These are phyloP conservation scores for Melanaphis sacchari DNA, from an alignment of 1,140 invertebrate species.

Conservation along the genomic window DNA sequence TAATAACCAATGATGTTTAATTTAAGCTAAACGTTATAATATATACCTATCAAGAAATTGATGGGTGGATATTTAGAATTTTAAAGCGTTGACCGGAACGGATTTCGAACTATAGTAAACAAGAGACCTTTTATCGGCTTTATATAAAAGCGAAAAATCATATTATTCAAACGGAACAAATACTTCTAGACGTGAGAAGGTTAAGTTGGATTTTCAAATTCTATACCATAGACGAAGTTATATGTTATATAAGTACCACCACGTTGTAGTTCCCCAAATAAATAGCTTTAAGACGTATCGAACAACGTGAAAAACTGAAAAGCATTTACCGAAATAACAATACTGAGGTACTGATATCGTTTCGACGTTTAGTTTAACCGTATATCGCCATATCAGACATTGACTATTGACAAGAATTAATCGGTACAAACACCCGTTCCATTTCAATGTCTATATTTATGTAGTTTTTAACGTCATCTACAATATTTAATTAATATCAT, in stretches of 20 bases:
- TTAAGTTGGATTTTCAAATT: slow-evolving; percentile 5
- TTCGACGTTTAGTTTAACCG: background rate
- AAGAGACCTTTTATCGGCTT: slow-evolving; percentile 6
- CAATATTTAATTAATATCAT: background rate
- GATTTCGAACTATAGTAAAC: background rate
- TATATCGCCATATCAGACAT: background rate
- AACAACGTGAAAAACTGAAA: background rate
- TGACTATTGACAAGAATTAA: background rate
- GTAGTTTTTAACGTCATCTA: background rate
- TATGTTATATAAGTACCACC: background rate
- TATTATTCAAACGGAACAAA: slow-evolving; percentile 14
- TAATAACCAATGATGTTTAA: background rate
- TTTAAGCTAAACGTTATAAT: background rate
- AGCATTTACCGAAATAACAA: background rate
- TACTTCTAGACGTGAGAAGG: slow-evolving; percentile 7
- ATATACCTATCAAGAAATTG: background rate
- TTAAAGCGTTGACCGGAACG: background rate
- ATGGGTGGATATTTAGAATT: background rate
- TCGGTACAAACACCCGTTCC: background rate
- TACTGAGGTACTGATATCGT: background rate
- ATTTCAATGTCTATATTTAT: background rate
- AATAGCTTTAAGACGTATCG: background rate
- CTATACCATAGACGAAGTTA: background rate
- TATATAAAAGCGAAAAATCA: background rate
- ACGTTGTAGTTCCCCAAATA: background rate